phyloP scores from a whole-genome alignment of 2,797 vertebrate genomes.

The Tenualosa thibaudeaui region DNA sequence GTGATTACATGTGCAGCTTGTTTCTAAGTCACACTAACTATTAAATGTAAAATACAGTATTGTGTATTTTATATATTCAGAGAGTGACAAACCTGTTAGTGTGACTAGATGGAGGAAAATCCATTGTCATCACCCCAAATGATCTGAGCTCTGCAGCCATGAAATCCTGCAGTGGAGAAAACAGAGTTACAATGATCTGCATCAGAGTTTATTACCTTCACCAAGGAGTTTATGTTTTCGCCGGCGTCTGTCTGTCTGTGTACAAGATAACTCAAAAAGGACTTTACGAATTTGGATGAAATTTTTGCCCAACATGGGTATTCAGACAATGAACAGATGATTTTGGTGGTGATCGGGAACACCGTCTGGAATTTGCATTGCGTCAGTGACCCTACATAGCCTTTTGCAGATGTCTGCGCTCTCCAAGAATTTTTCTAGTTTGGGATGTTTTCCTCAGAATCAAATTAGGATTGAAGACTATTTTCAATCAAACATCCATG shows the following conservation, averaged over 20 bases:
- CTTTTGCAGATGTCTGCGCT: too few species aligned
- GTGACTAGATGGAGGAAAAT: slow-evolving; percentile 54
- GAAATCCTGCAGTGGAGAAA: slow-evolving; percentile 74
- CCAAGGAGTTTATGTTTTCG: too few species aligned
- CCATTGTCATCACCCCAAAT: slow-evolving; percentile 67
- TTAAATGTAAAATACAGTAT: neutral
- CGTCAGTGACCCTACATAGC: too few species aligned
- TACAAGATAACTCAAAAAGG: too few species aligned
- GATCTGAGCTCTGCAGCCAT: slow-evolving; percentile 64
- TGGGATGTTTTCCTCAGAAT: neutral
- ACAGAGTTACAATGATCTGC: neutral
- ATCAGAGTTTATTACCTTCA: neutral
- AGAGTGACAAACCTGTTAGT: slow-evolving; percentile 69
- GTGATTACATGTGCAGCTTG: neutral
- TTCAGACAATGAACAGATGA: too few species aligned
- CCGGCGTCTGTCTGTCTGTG: too few species aligned
- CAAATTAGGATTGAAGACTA: neutral
- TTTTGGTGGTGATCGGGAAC: too few species aligned
- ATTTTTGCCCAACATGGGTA: too few species aligned
- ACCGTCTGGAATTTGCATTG: too few species aligned
- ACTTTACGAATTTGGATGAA: too few species aligned
- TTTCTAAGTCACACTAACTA: neutral
- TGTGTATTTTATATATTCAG: neutral
- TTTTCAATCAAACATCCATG: neutral
- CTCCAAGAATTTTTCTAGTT: neutral